These are phyloP conservation scores for Chionis minor DNA, from an alignment of 2,113 vertebrate genomes.

Conservation along the genomic window DNA sequence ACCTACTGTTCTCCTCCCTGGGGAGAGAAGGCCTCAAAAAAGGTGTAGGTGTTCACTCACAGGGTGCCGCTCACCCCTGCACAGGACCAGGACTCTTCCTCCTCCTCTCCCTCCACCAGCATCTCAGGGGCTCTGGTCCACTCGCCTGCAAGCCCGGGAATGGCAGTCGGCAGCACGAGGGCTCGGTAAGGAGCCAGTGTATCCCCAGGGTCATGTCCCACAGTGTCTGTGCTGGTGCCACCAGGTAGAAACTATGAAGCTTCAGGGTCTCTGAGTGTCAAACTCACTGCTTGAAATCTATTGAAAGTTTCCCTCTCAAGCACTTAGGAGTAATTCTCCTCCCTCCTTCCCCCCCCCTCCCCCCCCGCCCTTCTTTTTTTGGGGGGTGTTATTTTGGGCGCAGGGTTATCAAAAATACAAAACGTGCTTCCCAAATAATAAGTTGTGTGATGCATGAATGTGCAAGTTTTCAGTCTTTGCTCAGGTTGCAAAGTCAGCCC, in stretches of 20 bases:
- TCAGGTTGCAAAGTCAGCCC: background rate
- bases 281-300: background rate
- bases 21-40: background rate
- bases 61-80: background rate
- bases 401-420: background rate
- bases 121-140: background rate
- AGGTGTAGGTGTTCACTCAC: rapidly evolving
- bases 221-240: background rate
- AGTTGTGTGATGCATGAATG: background rate
- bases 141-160: background rate
- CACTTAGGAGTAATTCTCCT: background rate
- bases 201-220: background rate
- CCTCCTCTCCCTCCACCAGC: background rate
- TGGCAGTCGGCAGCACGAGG: background rate
- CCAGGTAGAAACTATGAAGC: background rate
- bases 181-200: rapidly evolving
- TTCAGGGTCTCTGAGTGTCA: background rate
- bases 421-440: background rate
- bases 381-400: background rate
- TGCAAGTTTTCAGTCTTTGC: background rate
- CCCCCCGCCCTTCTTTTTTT: rapidly evolving
- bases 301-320: background rate
- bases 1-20: background rate
- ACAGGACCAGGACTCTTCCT: background rate
- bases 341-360: rapidly evolving